Base-by-base conservation (phyloP, 2,113 vertebrate genomes). In the Gavia stellata region DNA sequence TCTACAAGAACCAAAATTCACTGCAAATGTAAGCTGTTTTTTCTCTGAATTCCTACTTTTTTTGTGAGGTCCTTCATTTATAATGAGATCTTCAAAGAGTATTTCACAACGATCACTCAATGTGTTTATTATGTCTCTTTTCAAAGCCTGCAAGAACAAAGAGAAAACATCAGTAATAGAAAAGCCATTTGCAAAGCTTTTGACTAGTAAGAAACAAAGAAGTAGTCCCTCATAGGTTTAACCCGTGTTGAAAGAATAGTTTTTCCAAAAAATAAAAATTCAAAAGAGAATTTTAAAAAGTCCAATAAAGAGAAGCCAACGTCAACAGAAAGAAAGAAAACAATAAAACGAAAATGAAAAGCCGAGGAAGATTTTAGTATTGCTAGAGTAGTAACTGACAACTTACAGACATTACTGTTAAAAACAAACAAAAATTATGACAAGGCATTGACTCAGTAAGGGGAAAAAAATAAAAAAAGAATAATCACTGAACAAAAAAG, bases 121-220 rank as follows among this genome's bases (percentile, higher is more conserved):
- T 3, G 99, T 99, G 88, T 99, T 99, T 94, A 99, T 94, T 49
- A 99, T 97, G 72, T 99, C 99, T 96, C 99, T 99, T 94, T 99
- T 99, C 89, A 99, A 94, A 94, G 99, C 98, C 99, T 99, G 95
- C 14, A 91, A 77, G 40, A 50, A 95, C 49, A 93, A 87, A 82
- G 67, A 4, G 31, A 81, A 61, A 72, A n/a, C 34, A 55, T 86
- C 63, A 94, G n/a, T 58, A 93, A 92, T 15, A 62, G 19, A 67
- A 81, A 61, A 61, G 3, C 12, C 55, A 87, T n/a, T 74, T 82
- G 61, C 19, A 92, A 63, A 40, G 26, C 8, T 75, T 93, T 28
- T 82, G 47, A 68, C 34, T 63, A 42, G 8, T 34, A 53, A 79
- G 28, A 67, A 87, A 81, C 21, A 55, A 71, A 42, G 45, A 36